Evolutionary conservation across 2,888 invertebrate species (phyloP), one percentile per base, ranked within the genome.

Genomic region (Antitype chi): DNA sequence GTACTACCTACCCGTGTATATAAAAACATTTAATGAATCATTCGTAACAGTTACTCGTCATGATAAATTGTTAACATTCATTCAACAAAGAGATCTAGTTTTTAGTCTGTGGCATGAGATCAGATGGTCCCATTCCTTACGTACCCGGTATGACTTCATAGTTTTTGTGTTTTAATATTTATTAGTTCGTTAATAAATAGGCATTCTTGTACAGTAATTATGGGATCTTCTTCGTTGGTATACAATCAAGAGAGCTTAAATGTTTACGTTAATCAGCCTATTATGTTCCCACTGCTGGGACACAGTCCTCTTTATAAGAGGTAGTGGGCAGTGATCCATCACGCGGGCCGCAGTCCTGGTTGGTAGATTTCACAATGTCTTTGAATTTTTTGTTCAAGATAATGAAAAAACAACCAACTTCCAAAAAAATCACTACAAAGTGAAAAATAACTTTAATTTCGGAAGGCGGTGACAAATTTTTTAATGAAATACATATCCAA

Each of bases 21-120:
- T 81, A 72, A 64, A 82, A 73, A 64, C 55, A 32, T 20, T 25
- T 57, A 71, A 73, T 78, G 55, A 83, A 69, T 86, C 79, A 72
- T 83, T 83, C 38, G 68, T 71, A 78, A 69, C 72, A 64, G 70
- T 78, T 64, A 82, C 79, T 62, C 64, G 71, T 83, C 79, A 62
- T 78, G 79, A 83, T 86, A 71, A 83, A 83, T 86, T 71, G 79
- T 86, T 64, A 74, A 62, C 86, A 83, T 83, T 78, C 83, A 78
- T 83, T 74, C 70, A 83, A 83, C 86, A 83, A 86, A 57, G 78
- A 70, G 59, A 53, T 55, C 83, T 17, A 70, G 52, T 83, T 83
- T 83, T 86, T 72, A 38, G 64, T 20, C 52, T 52, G 62, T 53
- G 57, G 57, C 57, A 60, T 68, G 62, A 73, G 86, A 86, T 86